Conservation (phyloP, 2,888 invertebrate genomes). For the Aphodius sticticus region DNA sequence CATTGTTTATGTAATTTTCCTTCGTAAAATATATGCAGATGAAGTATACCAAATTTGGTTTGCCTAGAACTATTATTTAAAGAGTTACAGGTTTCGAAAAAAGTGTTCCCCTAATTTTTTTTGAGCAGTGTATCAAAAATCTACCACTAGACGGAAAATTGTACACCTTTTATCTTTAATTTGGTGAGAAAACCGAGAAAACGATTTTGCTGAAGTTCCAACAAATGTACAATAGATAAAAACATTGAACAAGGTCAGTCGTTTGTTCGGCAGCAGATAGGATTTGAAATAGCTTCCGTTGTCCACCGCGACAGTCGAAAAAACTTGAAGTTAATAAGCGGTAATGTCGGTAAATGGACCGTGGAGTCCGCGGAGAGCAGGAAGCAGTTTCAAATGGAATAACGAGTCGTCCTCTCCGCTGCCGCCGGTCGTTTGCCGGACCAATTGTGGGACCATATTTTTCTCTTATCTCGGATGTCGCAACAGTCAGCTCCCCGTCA, state of each 20-base stretch:
- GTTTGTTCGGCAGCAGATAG: neutral
- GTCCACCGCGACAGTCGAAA: neutral
- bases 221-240: no score
- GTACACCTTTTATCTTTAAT: no score
- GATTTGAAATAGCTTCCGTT: neutral
- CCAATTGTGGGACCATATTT: neutral
- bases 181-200: no score
- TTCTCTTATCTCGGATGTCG: conserved; percentile 4
- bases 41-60: no score
- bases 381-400: neutral
- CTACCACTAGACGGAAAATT: no score
- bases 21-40: no score
- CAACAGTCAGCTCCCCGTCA: neutral
- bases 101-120: no score
- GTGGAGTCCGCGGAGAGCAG: neutral
- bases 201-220: no score
- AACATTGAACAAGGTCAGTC: neutral
- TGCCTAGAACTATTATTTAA: no score
- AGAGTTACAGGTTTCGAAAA: no score
- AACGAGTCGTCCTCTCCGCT: neutral
- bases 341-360: neutral
- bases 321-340: neutral
- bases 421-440: neutral
- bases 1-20: no score
- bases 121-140: no score